Evolutionary conservation across 30 jellyfish, hydroid and myxozoan genomes (phyloP), one percentile per base, ranked within the genome.

Genomic region (Rhopilema esculentum): DNA sequence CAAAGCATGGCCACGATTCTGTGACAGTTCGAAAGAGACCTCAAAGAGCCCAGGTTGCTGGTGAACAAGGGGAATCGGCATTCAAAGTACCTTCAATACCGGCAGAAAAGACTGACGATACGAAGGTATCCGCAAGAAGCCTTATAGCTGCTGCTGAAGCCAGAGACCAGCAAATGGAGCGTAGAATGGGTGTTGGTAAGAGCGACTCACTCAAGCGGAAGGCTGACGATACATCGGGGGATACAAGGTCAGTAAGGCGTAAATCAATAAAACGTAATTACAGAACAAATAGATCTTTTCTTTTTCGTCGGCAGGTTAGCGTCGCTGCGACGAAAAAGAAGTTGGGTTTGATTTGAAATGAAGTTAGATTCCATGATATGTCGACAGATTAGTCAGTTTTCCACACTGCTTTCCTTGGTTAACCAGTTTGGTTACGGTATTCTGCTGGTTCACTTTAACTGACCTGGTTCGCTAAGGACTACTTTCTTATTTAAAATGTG

Each of bases 111-210:
- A 67, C 26, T 1, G 75, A 52, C 1, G 85, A 48, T n/a, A n/a
- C n/a, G 0, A 84, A 84, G 74, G 30, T 24, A 18, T 65, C 91
- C 50, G 88, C 96, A 22, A 79, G 77, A 32, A 91, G 78, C 64
- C 65, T 91, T 21, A 91, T 91, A 51, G 97, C 97, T 0, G 94
- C 89, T 17, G 97, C 97, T 16, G 97, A 91, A 77, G 97, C 88
- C 7, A 87, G 97, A 1, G 92, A 88, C 0, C 28, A 25, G 72
- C 28, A 24, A 71, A 77, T 24, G 19, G 82, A 51, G 7, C 50
- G 63, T 17, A 31, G 23, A 49, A 53, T 8, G 40, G 79, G 62
- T 0, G 65, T 24, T 0, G 70, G 77, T 22, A 75, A 66, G 84
- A 64, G n/a, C 61, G 96, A 88, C 20, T 23, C 91, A 68, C 68